Percentiles rank a stretch among this genome's conserved stretches.
phyloP scores from a whole-genome alignment of 2,113 vertebrate species.

The Macquaria australasica region DNA sequence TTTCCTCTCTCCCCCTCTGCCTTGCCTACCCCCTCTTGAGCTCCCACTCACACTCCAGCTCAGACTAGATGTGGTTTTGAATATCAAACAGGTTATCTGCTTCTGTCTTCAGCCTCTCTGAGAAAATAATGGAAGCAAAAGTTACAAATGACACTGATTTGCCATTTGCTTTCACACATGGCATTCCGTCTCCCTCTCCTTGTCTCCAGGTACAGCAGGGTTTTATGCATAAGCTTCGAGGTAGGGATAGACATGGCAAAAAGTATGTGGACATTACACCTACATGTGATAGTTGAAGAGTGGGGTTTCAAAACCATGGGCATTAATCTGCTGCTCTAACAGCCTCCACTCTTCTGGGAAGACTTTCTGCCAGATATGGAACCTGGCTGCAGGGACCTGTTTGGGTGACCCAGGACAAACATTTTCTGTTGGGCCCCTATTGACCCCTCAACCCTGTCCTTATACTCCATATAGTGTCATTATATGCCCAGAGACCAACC shows the following conservation, averaged over 20 bases:
- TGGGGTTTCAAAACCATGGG: background rate
- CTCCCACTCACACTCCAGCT: conserved; percentile 36
- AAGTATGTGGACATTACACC: background rate
- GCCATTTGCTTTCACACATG: conserved; percentile 24
- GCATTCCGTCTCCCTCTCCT: background rate
- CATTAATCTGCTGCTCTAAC: background rate
- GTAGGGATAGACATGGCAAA: background rate
- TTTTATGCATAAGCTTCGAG: background rate
- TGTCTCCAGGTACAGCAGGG: background rate
- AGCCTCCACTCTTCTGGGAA: background rate
- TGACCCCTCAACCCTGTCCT: background rate
- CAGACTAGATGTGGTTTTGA: conserved; percentile 56
- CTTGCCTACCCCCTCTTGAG: conserved; percentile 33
- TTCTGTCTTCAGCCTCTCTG: conserved; percentile 29
- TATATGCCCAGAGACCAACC: background rate
- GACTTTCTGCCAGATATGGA: background rate
- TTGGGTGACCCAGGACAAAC: background rate
- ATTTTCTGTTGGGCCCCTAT: background rate
- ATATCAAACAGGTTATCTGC: conserved; percentile 66
- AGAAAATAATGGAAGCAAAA: conserved; percentile 39
- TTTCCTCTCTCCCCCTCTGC: background rate
- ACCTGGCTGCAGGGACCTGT: background rate
- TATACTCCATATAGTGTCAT: background rate
- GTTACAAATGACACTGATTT: conserved; percentile 60
- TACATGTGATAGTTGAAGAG: background rate